A percentile compares a stretch with the other conserved stretches of the same genome.
Conservation (phyloP, 30 jellyfish, hydroid and myxozoan species). For the Hydractinia symbiolongicarpus region DNA sequence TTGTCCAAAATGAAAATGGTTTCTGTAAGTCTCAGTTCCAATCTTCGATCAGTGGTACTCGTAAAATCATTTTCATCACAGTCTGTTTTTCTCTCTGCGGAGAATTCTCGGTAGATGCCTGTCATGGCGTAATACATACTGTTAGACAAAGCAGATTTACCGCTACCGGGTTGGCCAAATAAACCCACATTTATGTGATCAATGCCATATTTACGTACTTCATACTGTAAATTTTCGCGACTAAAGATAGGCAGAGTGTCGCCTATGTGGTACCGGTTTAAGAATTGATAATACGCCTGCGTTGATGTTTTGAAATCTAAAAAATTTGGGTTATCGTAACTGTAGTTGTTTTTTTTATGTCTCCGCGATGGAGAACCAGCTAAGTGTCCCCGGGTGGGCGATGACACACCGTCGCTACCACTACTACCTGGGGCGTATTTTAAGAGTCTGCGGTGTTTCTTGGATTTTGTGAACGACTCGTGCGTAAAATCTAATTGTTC, state of each 20-base stretch:
- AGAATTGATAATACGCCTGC: slow-evolving; percentile 11
- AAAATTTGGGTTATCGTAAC: slow-evolving; percentile 16
- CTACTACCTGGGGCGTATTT: background rate
- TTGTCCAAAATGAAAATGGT: slow-evolving; percentile 31
- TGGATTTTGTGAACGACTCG: no score
- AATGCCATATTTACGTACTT: slow-evolving; percentile 25
- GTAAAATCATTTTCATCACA: background rate
- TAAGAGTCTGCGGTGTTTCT: no score
- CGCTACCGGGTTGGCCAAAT: slow-evolving; percentile 47
- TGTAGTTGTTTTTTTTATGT: background rate
- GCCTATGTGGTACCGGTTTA: slow-evolving; percentile 32
- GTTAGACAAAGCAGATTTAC: slow-evolving; percentile 44
- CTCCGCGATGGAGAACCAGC: background rate
- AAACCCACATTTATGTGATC: slow-evolving; percentile 28
- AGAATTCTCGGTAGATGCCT: slow-evolving; percentile 36
- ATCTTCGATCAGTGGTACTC: slow-evolving; percentile 28
- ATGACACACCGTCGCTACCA: no score
- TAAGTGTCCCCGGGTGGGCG: no score
- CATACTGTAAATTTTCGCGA: slow-evolving; percentile 16
- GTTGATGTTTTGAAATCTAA: background rate
- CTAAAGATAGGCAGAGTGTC: slow-evolving; percentile 27
- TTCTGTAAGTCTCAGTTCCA: slow-evolving; percentile 39
- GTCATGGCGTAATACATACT: slow-evolving; percentile 34
- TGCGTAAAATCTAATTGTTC: no score
- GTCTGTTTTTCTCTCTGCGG: slow-evolving; percentile 33